Evolutionary conservation across 2,888 invertebrate species (phyloP), one percentile per base, ranked within the genome.

Genomic region (Melinaea menophilus): DNA sequence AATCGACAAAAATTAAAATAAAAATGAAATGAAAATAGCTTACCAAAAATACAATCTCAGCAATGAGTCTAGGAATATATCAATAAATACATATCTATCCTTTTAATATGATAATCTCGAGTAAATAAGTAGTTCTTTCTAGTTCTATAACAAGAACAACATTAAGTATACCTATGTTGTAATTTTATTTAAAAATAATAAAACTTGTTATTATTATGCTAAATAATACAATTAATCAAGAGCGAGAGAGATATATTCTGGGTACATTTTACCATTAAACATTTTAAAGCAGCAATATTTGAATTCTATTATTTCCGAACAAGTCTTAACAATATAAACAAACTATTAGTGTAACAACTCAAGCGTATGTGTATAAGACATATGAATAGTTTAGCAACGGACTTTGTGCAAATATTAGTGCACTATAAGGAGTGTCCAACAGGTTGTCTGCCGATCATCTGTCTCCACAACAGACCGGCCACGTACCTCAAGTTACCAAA

Each of bases 381-480:
- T 22, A 22, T 22, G 22, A 11, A 46, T 11, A n/a, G n/a, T n/a
- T 46, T 12, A 46, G 46, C 46, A n/a, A 12, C 46, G 11, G 11
- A 22, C 22, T 22, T 22, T 22, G n/a, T n/a, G n/a, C 46, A 46
- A 11, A 46, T 46, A 46, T 46, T 51, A 51, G 54, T 45, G 41
- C 33, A 34, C n/a, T 12, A 9, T 41, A 35, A 22, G 13, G 37
- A 34, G 31, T 63, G 68, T 65, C 69, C 71, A 72, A 69, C 79
- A 91, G 91, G 91, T 74, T 94, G 95, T 75, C 92, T 97, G 75
- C 97, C 98, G 1, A 96, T 98, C 69, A 94, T 98, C 66, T 97
- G 97, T 80, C n/a, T n/a, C n/a, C n/a, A 98, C 80, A 98, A 98
- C 80, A 97, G 97, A 35, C 96, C 98, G 1, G 97, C 97, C 3